phyloP scores from a whole-genome alignment of 2,797 vertebrate genomes.

The Gastrophryne carolinensis region DNA sequence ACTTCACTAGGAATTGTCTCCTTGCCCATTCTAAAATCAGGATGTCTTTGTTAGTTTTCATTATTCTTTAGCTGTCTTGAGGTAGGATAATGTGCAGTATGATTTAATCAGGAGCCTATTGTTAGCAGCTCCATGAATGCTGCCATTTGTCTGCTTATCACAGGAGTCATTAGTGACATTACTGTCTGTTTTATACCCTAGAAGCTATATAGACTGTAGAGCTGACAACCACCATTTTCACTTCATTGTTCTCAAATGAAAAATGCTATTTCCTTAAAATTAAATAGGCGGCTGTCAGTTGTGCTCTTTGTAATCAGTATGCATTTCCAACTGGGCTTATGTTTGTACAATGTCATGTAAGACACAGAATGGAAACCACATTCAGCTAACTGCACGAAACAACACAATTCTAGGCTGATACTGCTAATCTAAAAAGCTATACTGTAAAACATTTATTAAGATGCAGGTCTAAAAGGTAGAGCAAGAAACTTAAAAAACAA shows the following conservation, averaged over 20 bases:
- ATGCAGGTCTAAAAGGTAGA: no score
- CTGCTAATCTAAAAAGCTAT: no score
- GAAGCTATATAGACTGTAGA: neutral
- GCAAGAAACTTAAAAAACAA: no score
- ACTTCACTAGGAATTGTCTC: neutral
- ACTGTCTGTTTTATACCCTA: neutral
- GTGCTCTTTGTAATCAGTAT: no score
- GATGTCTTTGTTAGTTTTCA: neutral
- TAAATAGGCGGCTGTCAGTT: no score
- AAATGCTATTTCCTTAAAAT: no score
- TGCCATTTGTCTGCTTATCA: neutral
- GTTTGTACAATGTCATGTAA: neutral
- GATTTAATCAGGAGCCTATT: neutral
- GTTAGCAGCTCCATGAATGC: neutral
- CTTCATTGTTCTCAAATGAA: no score
- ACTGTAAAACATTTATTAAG: no score
- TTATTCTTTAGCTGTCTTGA: neutral
- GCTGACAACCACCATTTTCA: neutral
- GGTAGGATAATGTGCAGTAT: neutral
- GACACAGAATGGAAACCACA: neutral
- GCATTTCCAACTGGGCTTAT: no score
- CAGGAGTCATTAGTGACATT: neutral
- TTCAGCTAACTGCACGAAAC: no score
- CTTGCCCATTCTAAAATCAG: neutral
- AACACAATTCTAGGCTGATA: no score